phyloP scores from a whole-genome alignment of 2,888 invertebrate genomes.

The Lampropteryx suffumata region DNA sequence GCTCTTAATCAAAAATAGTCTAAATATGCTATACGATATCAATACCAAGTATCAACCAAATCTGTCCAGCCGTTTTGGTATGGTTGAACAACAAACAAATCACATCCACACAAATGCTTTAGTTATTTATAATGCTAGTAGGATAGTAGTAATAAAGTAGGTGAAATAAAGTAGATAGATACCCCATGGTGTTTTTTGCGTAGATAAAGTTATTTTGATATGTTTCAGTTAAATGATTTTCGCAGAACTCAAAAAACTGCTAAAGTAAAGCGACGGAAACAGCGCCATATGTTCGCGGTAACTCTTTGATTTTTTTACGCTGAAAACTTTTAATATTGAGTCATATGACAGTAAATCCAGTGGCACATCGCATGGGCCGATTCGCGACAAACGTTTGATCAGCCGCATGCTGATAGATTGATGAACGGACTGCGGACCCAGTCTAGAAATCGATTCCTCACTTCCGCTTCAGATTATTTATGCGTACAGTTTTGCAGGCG shows the following conservation, averaged over 20 bases:
- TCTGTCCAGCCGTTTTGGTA: too few species aligned
- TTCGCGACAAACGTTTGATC: conserved; percentile 72
- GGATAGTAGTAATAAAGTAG: too few species aligned
- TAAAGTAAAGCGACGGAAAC: conserved; percentile 7
- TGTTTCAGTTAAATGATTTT: too few species aligned
- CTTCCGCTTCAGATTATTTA: conserved; percentile 62
- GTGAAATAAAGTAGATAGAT: too few species aligned
- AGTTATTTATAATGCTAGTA: too few species aligned
- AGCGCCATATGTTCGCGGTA: conserved; percentile 14
- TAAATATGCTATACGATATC: too few species aligned
- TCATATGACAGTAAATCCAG: conserved; percentile 42
- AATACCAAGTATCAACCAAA: too few species aligned
- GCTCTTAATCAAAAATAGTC: too few species aligned
- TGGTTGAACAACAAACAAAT: too few species aligned
- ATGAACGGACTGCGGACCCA: conserved; percentile 54
- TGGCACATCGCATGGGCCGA: conserved; percentile 34
- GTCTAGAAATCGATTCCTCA: conserved; percentile 56
- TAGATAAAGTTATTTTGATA: background rate
- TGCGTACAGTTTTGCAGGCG: conserved; percentile 58
- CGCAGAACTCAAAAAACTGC: conserved; percentile 8
- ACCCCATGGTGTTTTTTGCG: too few species aligned
- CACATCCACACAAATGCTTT: too few species aligned
- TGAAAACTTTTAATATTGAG: conserved; percentile 21
- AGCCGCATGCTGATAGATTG: conserved; percentile 60
- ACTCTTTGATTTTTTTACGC: conserved; percentile 32